These are phyloP conservation scores for Anas flavirostris DNA, from an alignment of 2,797 vertebrate genomes.

Conservation along the genomic window DNA sequence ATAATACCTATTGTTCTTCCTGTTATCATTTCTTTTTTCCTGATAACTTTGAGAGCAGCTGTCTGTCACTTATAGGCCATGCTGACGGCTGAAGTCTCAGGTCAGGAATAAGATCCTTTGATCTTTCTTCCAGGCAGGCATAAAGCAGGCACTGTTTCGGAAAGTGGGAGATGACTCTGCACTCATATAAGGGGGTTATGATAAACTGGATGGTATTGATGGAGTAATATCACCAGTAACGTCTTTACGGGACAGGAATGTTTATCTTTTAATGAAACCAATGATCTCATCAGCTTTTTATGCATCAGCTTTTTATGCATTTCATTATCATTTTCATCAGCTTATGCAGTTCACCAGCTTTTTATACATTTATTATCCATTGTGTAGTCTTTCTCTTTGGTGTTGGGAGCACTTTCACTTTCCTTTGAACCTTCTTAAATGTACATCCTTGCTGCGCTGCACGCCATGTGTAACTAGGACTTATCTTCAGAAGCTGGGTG, in stretches of 20 bases:
- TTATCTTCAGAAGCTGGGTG: not conserved
- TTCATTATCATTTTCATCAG: not conserved
- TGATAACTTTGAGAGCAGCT: not conserved
- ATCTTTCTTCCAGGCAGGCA: not conserved
- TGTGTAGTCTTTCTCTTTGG: not conserved
- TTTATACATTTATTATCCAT: not conserved
- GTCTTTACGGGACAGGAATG: not conserved
- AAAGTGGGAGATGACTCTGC: not conserved
- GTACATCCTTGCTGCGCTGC: not conserved
- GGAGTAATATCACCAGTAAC: not conserved
- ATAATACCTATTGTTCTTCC: not conserved
- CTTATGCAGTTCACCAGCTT: not conserved
- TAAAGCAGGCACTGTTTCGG: not conserved
- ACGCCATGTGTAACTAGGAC: not conserved
- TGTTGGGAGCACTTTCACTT: not conserved
- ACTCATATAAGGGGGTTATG: not conserved
- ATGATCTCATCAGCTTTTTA: not conserved
- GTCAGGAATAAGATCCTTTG: not conserved
- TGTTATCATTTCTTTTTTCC: not conserved
- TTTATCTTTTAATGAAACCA: constrained; percentile 45
- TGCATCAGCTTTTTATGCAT: not conserved
- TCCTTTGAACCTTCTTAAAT: not conserved
- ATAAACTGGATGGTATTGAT: not conserved
- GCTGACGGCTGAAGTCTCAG: not conserved
- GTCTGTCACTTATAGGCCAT: not conserved